Evolutionary conservation across 1,140 invertebrate species (phyloP).

Genomic region (Condylostylus longicornis): DNA sequence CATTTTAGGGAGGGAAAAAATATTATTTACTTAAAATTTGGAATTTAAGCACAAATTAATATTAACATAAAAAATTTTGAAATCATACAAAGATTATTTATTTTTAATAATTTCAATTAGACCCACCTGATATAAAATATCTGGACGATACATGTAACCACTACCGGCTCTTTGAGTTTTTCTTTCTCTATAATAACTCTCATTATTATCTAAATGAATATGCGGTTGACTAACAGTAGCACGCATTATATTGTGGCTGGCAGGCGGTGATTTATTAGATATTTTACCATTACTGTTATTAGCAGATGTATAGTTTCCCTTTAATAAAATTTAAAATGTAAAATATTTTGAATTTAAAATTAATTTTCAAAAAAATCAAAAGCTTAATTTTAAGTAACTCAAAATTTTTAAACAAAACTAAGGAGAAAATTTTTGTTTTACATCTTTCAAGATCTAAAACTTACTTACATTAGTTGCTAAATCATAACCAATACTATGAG

Average conservation of each 20-base stretch:
- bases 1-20: no score
- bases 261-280: constrained; percentile 1
- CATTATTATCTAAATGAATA: constrained; percentile 3
- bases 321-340: no score
- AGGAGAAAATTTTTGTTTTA: not conserved
- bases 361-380: not conserved
- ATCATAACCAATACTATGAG: constrained; percentile 26
- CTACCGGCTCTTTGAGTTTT: constrained; percentile 35
- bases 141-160: constrained; percentile 67
- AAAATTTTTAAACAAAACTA: no score
- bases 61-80: not conserved
- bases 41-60: no score
- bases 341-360: no score
- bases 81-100: not conserved
- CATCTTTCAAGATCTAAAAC: not conserved
- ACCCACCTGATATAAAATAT: constrained; percentile 76
- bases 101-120: constrained; percentile 33
- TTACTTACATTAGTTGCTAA: constrained; percentile 8
- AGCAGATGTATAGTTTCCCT: not conserved
- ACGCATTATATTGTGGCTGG: constrained; percentile 20
- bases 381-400: not conserved
- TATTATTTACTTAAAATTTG: no score
- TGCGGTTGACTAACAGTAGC: constrained; percentile 23
- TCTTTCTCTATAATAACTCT: constrained; percentile 13
- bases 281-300: not conserved